Percentiles rank a stretch among this genome's conserved stretches.
Conservation (phyloP, 2,797 vertebrate species). For the Eidolon dupreanum region DNA sequence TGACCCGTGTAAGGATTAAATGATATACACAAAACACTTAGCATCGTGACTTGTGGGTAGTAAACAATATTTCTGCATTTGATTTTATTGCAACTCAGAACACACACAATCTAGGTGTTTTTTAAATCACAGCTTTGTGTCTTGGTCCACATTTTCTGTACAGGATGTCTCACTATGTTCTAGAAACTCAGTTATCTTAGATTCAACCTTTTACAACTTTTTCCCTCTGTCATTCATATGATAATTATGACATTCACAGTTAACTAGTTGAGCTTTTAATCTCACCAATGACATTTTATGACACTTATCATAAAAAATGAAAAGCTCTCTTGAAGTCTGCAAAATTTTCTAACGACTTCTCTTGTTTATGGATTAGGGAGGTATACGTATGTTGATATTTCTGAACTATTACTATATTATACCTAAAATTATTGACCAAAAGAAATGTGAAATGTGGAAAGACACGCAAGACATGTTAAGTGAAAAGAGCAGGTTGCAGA, state of each 20-base stretch:
- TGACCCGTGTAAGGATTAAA: neutral
- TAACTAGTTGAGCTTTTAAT: conserved; percentile 58
- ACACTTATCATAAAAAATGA: conserved; percentile 31
- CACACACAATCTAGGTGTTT: neutral
- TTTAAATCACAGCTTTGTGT: neutral
- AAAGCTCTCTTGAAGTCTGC: neutral
- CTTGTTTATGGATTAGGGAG: neutral
- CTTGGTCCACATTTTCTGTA: neutral
- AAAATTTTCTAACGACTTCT: neutral
- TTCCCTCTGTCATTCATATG: neutral
- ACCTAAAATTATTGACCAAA: neutral
- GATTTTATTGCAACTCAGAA: neutral
- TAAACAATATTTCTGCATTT: neutral
- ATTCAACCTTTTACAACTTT: neutral
- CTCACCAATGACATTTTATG: conserved; percentile 37
- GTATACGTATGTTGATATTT: neutral
- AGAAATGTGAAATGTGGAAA: conserved; percentile 15
- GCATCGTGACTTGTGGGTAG: neutral
- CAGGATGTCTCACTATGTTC: neutral
- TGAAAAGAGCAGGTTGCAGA: conserved; percentile 46
- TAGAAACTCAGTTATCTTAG: neutral
- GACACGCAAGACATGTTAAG: neutral
- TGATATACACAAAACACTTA: neutral
- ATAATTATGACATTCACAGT: conserved; percentile 50
- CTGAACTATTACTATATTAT: neutral